Evolutionary conservation across 2,113 vertebrate genomes (phyloP), one percentile per base, ranked within the genome.

Genomic region (Chiloscyllium plagiosum): DNA sequence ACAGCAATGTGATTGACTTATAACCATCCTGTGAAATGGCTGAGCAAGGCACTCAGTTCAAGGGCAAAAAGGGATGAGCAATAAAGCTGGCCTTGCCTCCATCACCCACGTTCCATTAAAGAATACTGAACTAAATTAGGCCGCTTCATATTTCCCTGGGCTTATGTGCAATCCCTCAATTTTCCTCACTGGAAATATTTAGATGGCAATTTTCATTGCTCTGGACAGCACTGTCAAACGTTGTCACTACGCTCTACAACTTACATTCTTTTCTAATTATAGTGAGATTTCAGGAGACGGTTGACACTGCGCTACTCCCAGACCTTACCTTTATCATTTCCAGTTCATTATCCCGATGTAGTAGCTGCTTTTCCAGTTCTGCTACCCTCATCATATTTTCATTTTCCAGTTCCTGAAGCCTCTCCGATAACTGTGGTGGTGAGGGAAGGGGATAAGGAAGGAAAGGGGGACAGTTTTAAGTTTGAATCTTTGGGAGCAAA

Each of bases 301-400:
- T 17, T 24, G 20, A 86, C 17, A 42, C 20, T 50, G 83, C 7
- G 6, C 37, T 26, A 52, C 26, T 65, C 29, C 29, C 52, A 65
- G 56, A 17, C 56, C 96, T 0, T 96, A 99, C 99, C 98, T 98
- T 98, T 95, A 99, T 98, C 65, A 96, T 96, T 72, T 98, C 97
- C 85, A 99, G 97, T 89, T 99, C 99, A 96, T 99, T 99, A 94
- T 99, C 98, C 96, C 99, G 98, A 96, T 99, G 98, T 66, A 99
- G 96, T 65, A 99, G 97, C 96, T 98, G 97, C 96, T 99, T 99
- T 97, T 99, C 99, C 96, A 99, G 97, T 92, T 99, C 99, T 0
- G 99, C 99, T 92, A 99, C 99, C 96, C 99, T 98, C 99, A 99
- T 99, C 97, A 99, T 98, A 94, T 99, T 99, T 97, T 99, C 99